phyloP scores from a whole-genome alignment of 1,140 invertebrate genomes.

The Epicauta chinensis region DNA sequence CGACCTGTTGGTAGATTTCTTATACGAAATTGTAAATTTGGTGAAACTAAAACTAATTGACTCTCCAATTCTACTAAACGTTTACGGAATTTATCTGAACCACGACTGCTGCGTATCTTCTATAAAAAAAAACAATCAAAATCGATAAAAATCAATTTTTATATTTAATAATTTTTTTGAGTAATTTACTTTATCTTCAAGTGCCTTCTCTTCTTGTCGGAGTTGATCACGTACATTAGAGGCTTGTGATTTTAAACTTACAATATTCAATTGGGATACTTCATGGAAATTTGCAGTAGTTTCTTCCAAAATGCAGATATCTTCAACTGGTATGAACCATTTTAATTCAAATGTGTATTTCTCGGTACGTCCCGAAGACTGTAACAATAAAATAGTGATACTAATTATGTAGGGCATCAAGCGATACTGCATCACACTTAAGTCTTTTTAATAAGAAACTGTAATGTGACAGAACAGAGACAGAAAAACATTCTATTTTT shows the following conservation, averaged over 20 bases:
- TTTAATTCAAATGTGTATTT: conserved; percentile 89
- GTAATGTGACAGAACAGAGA: no score
- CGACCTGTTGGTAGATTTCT: conserved; percentile 59
- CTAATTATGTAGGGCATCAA: no score
- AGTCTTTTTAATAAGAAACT: no score
- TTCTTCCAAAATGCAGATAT: conserved; percentile 66
- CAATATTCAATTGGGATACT: conserved; percentile 73
- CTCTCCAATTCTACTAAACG: conserved; percentile 84
- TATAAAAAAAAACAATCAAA: conserved; percentile 33
- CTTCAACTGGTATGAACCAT: conserved; percentile 82
- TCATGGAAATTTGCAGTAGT: conserved; percentile 60
- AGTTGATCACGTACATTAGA: conserved; percentile 81
- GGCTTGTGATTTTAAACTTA: conserved; percentile 76
- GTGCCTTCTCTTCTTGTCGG: conserved; percentile 61
- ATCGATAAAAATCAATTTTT: no score
- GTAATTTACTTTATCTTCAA: conserved; percentile 53
- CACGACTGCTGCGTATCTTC: conserved; percentile 56
- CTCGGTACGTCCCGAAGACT: conserved; percentile 67
- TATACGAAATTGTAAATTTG: conserved; percentile 77
- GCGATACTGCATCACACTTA: no score
- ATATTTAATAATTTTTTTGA: no score
- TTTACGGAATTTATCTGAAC: conserved; percentile 80
- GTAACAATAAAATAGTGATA: conserved; percentile 15
- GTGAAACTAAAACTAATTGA: conserved; percentile 81
- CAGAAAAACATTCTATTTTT: no score